These are phyloP conservation scores for Temnothorax rugatulus DNA, from an alignment of 2,888 invertebrate genomes.

Conservation along the genomic window DNA sequence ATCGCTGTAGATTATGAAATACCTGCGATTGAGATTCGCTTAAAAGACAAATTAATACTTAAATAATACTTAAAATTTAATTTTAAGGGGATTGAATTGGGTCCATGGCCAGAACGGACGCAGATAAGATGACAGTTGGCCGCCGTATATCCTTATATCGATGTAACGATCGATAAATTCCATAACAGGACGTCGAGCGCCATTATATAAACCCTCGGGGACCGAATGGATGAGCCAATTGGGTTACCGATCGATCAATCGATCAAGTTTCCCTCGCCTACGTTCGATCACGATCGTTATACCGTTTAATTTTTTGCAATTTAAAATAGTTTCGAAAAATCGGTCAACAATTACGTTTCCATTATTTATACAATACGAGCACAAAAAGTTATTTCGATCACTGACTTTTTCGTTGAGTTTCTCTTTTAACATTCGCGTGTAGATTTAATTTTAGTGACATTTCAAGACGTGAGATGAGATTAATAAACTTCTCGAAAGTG, in stretches of 20 bases:
- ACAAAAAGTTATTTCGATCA: not conserved
- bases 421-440: not conserved
- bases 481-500: conserved; percentile 17
- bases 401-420: not conserved
- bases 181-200: conserved; percentile 77
- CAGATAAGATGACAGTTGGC: conserved; percentile 76
- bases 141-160: conserved; percentile 80
- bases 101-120: conserved; percentile 77
- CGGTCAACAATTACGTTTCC: not conserved
- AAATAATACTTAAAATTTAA: conserved; percentile 49
- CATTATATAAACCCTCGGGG: conserved; percentile 81
- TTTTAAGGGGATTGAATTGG: conserved; percentile 78
- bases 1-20: not conserved
- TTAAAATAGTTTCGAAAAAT: conserved; percentile 21
- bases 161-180: conserved; percentile 80
- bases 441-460: not conserved
- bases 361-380: not conserved
- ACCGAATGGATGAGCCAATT: conserved; percentile 71
- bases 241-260: conserved; percentile 64
- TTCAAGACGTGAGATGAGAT: not conserved
- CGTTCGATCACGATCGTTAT: conserved; percentile 20
- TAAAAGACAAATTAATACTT: too few relatives aligned
- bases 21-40: not conserved
- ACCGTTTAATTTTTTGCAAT: conserved; percentile 37
- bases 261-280: conserved; percentile 62